Evolutionary conservation across 2,797 vertebrate species (phyloP), one percentile per base, ranked within the genome.

Genomic region (Hephaestus fuliginosus): DNA sequence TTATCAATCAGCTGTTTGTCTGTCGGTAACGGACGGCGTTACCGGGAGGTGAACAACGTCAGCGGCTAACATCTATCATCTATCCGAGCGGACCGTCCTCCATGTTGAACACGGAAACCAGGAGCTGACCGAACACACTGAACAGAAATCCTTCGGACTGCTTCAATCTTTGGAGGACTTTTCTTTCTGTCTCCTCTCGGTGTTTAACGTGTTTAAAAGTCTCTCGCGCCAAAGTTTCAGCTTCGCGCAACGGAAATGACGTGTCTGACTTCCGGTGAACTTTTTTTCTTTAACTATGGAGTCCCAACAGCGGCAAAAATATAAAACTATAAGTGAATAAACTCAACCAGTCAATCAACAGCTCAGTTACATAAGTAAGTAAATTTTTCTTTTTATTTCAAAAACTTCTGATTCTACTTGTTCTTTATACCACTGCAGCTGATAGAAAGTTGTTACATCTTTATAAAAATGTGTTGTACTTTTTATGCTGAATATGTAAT

Each of bases 221-320:
- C 33, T 3, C 11, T 0, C 20, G 89, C 92, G 91, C 90, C 77
- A 91, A 91, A 74, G 25, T 74, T 87, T 52, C 5, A 52, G 48
- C 0, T 89, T 92, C 86, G 89, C 87, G 74, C 67, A 86, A 81
- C 76, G 93, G 92, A 94, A 91, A 2, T 91, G 20, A 78, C 25
- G 25, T 25, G n/a, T n/a, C n/a, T n/a, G n/a, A n/a, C n/a, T 25
- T 25, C 25, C 86, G 78, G 51, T 53, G 2, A 46, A 9, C 46
- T 28, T 53, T 3, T 28, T 53, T 3, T 22, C 3, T 17, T 15
- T 56, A 7, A 1, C 1, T 49, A 20, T 20, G 48, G 17, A 49
- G 15, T 2, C 46, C 15, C 1, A 48, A 17, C 46, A 17, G 46
- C 2, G 17, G 20, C 55, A 30, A 53, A 13, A 44, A 25, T 25